Evolutionary conservation across 2,888 invertebrate genomes (phyloP).

Genomic region (Acheta domesticus): DNA sequence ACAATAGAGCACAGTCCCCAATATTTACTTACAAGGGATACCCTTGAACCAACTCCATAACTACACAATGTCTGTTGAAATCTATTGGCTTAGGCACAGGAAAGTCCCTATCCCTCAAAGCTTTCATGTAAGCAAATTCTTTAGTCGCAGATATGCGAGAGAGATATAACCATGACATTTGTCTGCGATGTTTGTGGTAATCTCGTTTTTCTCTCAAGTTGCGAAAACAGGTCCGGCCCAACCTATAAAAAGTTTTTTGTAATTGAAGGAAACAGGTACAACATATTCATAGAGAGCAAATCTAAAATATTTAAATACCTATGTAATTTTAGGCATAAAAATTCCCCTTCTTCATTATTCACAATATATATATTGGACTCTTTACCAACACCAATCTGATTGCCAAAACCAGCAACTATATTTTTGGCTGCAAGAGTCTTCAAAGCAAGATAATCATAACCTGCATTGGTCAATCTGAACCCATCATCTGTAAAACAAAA

Average conservation of each 20-base stretch:
- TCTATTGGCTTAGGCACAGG: slow-evolving; percentile 94
- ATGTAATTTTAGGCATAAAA: slow-evolving; percentile 87
- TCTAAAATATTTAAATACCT: slow-evolving; percentile 50
- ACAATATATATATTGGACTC: slow-evolving; percentile 96
- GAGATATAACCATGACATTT: slow-evolving; percentile 92
- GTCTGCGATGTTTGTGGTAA: slow-evolving; percentile 88
- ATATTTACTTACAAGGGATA: slow-evolving; percentile 67
- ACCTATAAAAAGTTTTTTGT: slow-evolving; percentile 51
- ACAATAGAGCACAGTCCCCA: too few relatives aligned
- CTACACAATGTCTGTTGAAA: slow-evolving; percentile 88
- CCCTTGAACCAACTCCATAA: slow-evolving; percentile 90
- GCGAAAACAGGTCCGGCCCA: slow-evolving; percentile 94
- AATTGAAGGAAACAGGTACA: neutral
- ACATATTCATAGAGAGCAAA: neutral
- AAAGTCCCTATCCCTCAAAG: slow-evolving; percentile 82
- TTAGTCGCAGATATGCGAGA: slow-evolving; percentile 94
- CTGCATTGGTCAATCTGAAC: slow-evolving; percentile 89
- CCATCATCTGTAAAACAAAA: slow-evolving; percentile 74
- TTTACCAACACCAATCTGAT: slow-evolving; percentile 98
- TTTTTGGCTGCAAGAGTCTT: slow-evolving; percentile 79
- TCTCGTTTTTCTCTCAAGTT: slow-evolving; percentile 95
- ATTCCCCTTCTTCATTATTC: slow-evolving; percentile 71
- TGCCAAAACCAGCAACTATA: slow-evolving; percentile 83
- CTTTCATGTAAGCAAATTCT: slow-evolving; percentile 97
- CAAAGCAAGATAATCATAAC: slow-evolving; percentile 95